phyloP scores from a whole-genome alignment of 2,113 vertebrate species.

The Oncorhynchus kisutch region DNA sequence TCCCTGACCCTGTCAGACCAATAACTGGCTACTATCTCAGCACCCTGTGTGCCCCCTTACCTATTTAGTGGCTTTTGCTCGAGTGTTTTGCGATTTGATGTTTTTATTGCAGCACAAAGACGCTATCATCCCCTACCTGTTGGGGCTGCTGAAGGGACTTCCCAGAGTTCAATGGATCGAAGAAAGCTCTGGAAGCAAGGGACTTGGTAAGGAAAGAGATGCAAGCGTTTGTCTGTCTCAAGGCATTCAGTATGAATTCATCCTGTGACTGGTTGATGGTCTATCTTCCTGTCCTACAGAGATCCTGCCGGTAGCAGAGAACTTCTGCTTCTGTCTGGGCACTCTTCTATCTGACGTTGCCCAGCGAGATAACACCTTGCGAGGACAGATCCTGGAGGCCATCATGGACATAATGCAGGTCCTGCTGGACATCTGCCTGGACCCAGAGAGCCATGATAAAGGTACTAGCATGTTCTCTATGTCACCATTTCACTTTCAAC shows the following conservation, averaged over 20 bases:
- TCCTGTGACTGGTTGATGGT: not conserved
- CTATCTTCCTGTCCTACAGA: conserved; percentile 66
- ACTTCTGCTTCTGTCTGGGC: conserved; percentile 92
- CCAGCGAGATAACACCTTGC: conserved; percentile 80
- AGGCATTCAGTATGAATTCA: not conserved
- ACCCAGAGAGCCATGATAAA: conserved; percentile 88
- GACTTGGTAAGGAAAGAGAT: conserved; percentile 75
- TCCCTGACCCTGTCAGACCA: not conserved
- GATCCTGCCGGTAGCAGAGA: conserved; percentile 90
- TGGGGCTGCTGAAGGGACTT: conserved; percentile 89
- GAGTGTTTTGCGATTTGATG: not conserved
- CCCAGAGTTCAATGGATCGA: conserved; percentile 96
- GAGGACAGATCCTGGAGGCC: conserved; percentile 87
- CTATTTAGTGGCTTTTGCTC: not conserved
- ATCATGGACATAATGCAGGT: conserved; percentile 88
- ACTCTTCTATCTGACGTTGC: conserved; percentile 91
- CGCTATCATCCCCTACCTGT: conserved; percentile 86
- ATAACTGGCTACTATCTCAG: not conserved
- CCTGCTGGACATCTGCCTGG: conserved; percentile 88
- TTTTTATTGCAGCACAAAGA: conserved; percentile 87
- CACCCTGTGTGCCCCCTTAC: not conserved
- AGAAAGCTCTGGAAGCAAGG: conserved; percentile 88
- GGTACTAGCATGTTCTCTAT: conserved; percentile 65
- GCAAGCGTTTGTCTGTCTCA: not conserved
- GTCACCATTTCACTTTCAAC: not conserved